Conservation (phyloP, 2,888 invertebrate species). For the Stenotaenia linearis region DNA sequence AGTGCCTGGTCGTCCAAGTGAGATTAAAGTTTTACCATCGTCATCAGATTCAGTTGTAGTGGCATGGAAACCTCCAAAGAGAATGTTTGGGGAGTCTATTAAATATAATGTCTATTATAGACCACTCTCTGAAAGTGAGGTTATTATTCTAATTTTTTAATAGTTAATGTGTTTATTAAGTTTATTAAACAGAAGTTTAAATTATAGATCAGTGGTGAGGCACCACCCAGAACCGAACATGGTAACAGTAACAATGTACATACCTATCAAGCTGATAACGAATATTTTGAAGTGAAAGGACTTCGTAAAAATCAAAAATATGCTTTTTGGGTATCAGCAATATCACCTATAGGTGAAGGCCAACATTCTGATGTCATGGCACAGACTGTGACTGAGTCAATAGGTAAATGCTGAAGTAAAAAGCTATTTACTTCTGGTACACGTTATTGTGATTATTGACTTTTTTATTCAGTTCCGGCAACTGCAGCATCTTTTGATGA, state of each 20-base stretch:
- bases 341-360: not conserved
- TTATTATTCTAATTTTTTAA: not conserved
- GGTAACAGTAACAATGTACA: not conserved
- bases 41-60: constrained; percentile 45
- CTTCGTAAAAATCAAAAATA: not conserved
- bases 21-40: constrained; percentile 46
- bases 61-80: constrained; percentile 46
- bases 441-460: not conserved
- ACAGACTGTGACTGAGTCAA: not conserved
- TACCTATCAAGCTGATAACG: not conserved
- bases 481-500: constrained; percentile 31
- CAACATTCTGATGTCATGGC: not conserved
- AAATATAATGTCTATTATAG: constrained; percentile 45
- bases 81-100: constrained; percentile 45
- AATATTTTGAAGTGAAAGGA: not conserved
- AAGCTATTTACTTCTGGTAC: not conserved
- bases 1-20: constrained; percentile 47
- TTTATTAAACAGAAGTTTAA: too few species aligned
- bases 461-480: constrained; percentile 31
- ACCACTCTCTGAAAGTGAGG: constrained; percentile 24
- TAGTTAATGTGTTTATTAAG: not conserved
- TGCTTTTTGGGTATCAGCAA: constrained; percentile 11
- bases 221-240: not conserved
- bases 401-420: too few species aligned
- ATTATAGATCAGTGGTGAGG: not conserved